Evolutionary conservation across 2,113 vertebrate species (phyloP), one percentile per base, ranked within the genome.

Genomic region (Xiphophorus hellerii): DNA sequence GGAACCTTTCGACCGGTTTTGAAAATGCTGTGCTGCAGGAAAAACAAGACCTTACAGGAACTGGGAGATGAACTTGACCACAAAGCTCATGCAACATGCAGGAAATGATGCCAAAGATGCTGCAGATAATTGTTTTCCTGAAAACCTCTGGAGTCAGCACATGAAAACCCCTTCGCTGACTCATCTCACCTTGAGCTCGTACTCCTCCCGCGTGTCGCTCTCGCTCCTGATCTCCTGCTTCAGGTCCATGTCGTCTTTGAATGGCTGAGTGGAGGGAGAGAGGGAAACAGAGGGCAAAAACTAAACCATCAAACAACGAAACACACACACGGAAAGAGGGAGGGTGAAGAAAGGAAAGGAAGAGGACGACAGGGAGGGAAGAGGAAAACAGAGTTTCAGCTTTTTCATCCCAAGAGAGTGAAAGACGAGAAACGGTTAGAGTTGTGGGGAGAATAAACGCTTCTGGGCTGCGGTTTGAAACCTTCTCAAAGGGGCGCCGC

Each of bases 221-320:
- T 99, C 97, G 0, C 95, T 97, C 78, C 95, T 94, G 72, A 97
- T 87, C 64, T 99, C 97, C 93, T 97, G 97, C 92, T 98, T 98
- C 93, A 98, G 84, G 83, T 98, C 97, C 89, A 96, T 95, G 5
- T 98, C 97, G 0, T 99, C 97, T 93, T 99, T 99, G 94, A 98
- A 98, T 0, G 97, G 95, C 96, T 97, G 94, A 66, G 93, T 94
- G 94, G 93, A 93, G 93, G 93, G 94, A 94, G 93, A 95, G 90
- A 95, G 93, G 93, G 89, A 92, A 92, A 95, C 93, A 93, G 94
- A 93, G 73, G 87, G 94, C 93, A 94, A 84, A 95, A 95, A 95
- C 94, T 95, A 94, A 95, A 94, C 93, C 94, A 92, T 94, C 93
- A 92, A 93, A 94, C 92, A 90, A 94, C 92, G 79, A 91, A 93